These are phyloP conservation scores for Oryzias javanicus DNA, from an alignment of 2,113 vertebrate species.

Conservation along the genomic window DNA sequence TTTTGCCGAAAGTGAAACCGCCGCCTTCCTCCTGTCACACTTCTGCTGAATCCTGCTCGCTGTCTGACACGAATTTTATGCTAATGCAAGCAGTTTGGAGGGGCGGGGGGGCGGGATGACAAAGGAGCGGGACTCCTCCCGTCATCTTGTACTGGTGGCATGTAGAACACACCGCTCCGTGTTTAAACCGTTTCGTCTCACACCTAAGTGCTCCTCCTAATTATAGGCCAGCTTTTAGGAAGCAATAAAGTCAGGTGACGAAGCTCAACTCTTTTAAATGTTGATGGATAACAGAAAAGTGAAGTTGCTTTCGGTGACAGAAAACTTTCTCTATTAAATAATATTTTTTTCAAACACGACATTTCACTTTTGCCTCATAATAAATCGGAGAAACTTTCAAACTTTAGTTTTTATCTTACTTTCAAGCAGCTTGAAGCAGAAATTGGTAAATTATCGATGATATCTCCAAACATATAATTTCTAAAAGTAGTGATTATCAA, in stretches of 20 bases:
- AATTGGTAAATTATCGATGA: no score
- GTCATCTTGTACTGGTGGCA: constrained; percentile 44
- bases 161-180: constrained; percentile 52
- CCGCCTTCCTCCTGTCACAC: constrained; percentile 23
- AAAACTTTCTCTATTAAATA: no score
- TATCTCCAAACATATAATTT: no score
- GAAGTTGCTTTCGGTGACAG: no score
- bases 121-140: constrained; percentile 35
- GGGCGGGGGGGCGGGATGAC: constrained; percentile 30
- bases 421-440: no score
- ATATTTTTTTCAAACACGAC: no score
- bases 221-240: constrained; percentile 52
- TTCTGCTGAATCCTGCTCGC: constrained; percentile 38
- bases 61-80: constrained; percentile 63
- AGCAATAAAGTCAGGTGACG: constrained; percentile 34
- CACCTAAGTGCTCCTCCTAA: constrained; percentile 51
- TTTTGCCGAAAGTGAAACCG: constrained; percentile 12
- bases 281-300: no score
- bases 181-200: constrained; percentile 46
- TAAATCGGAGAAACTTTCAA: no score
- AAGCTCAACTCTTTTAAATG: no score
- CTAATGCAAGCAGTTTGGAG: constrained; percentile 53
- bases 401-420: no score
- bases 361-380: no score
- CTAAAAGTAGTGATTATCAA: no score